phyloP scores from a whole-genome alignment of 2,113 vertebrate species.

The Tichodroma muraria region DNA sequence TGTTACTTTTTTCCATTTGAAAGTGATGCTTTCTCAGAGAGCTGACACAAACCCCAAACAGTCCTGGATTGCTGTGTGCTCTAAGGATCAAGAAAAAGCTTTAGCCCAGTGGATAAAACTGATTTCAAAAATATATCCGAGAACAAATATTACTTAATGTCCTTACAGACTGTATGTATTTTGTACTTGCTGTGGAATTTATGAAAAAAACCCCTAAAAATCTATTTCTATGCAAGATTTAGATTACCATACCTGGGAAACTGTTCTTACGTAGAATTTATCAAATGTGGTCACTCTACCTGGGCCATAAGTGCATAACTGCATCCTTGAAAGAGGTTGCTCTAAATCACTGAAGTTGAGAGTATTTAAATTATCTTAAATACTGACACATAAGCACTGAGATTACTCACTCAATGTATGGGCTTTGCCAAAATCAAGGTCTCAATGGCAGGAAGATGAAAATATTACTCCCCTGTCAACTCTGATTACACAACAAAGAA shows the following conservation, averaged over 20 bases:
- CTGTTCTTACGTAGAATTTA: background rate
- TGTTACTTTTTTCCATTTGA: background rate
- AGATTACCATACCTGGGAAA: background rate
- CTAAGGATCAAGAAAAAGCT: background rate
- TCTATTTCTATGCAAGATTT: background rate
- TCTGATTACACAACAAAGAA: slow-evolving; percentile 38
- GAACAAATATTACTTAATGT: background rate
- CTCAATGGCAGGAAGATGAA: slow-evolving; percentile 31
- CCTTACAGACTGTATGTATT: background rate
- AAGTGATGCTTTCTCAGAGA: background rate
- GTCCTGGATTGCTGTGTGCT: background rate
- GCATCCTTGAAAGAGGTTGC: background rate
- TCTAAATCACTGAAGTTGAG: background rate
- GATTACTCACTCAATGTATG: background rate
- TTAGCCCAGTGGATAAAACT: background rate
- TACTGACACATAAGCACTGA: background rate
- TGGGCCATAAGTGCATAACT: background rate
- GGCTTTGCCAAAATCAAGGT: slow-evolving; percentile 31
- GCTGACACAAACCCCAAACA: background rate
- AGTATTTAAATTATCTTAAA: background rate
- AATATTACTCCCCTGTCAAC: slow-evolving; percentile 31
- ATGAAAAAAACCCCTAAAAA: background rate
- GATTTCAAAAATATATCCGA: background rate
- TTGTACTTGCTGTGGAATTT: background rate
- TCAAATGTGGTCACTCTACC: background rate